Evolutionary conservation across 2,797 vertebrate genomes (phyloP), one percentile per base, ranked within the genome.

Genomic region (Neosilurus mollespiculum): DNA sequence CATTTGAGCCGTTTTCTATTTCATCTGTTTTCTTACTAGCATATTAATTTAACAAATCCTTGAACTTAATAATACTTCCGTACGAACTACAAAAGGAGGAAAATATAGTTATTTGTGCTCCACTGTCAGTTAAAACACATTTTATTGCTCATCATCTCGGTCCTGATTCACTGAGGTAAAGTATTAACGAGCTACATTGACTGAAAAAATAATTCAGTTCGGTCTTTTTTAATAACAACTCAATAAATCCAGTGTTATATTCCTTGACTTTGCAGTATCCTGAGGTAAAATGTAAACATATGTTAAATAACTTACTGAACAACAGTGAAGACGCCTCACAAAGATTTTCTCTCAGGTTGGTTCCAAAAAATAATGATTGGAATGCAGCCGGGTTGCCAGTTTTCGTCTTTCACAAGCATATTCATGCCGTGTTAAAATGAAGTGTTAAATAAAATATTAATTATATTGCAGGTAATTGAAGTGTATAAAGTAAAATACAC

Each of bases 371-470:
- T 18, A 18, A 43, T 0, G 22, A 2, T 64, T 0, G 76, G 76
- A 78, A 78, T 78, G 76, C 37, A 78, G 22, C 12, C 22, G 2
- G 37, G 76, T 78, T 78, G 76, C 76, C 76, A 78, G 75, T 10
- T 78, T 5, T 1, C 5, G 43, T 4, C 43, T 43, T 43, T 43
- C 43, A 43, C 43, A 43, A 43, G 43, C 43, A 43, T 43, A 5
- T 43, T 5, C 43, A 43, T 43, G 30, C 30, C 30, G 30, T 30
- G 30, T 30, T 30, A 30, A 30, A 30, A 30, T 30, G 30, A 30
- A 30, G 30, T 30, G 30, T 30, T 1, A 30, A 30, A 30, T 30
- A 30, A 30, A 30, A 30, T 30, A 30, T 30, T 30, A 30, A 30
- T 30, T 30, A 30, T 30, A 30, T 30, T 30, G 30, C 30, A 30